A percentile compares a stretch with the other conserved stretches of the same genome.
Conservation (phyloP, 2,797 vertebrate species). For the Hafferia zeledoni region DNA sequence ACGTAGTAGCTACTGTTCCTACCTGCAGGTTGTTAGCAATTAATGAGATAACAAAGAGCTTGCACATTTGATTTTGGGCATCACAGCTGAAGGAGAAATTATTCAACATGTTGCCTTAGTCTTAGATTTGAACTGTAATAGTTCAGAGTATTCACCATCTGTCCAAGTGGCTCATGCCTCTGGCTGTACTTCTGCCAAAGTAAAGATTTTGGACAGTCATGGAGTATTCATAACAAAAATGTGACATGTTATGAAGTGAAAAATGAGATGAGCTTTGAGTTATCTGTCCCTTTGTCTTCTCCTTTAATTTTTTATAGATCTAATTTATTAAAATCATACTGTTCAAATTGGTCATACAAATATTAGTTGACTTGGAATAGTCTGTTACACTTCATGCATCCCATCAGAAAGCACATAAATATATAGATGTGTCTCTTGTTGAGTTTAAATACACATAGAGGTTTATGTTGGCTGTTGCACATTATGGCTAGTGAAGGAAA, state of each 20-base stretch:
- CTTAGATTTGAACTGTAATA: slow-evolving; percentile 23
- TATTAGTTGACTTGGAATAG: not conserved
- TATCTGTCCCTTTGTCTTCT: not conserved
- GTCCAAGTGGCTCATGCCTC: slow-evolving; percentile 19
- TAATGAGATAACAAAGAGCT: not conserved
- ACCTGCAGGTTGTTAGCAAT: not conserved
- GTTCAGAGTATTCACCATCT: slow-evolving; percentile 3
- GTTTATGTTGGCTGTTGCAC: not conserved
- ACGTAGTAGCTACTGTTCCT: not conserved
- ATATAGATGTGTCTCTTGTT: not conserved
- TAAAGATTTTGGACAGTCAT: not conserved
- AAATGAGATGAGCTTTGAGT: not conserved
- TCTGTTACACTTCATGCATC: not conserved
- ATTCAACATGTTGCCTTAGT: not conserved
- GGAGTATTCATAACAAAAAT: not conserved
- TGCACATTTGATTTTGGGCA: not conserved
- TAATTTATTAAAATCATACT: not conserved
- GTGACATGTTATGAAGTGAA: not conserved
- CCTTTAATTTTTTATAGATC: not conserved
- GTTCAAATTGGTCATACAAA: not conserved
- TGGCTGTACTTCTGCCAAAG: not conserved
- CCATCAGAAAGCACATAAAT: not conserved
- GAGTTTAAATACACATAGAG: not conserved
- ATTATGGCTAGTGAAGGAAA: not conserved
- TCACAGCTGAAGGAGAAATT: slow-evolving; percentile 6